A percentile compares a stretch with the other conserved stretches of the same genome.
These are phyloP conservation scores for Xerus inauris DNA, from an alignment of 2,113 vertebrate genomes.

Conservation along the genomic window DNA sequence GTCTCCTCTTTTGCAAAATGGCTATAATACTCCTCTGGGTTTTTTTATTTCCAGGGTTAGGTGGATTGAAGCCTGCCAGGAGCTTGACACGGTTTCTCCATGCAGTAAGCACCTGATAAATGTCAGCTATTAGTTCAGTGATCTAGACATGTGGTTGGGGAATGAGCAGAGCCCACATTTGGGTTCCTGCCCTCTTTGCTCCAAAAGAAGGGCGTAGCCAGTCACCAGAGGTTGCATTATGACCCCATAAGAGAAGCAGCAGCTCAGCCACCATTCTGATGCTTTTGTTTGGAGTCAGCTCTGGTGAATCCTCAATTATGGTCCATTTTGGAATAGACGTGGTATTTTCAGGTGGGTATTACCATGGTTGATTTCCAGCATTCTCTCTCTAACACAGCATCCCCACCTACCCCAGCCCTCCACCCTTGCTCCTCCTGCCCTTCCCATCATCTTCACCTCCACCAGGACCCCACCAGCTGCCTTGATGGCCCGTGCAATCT, in stretches of 20 bases:
- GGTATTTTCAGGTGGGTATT: background rate
- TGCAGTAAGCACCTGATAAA: background rate
- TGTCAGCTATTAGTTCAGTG: background rate
- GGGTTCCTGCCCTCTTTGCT: background rate
- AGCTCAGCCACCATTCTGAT: background rate
- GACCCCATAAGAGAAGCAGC: background rate
- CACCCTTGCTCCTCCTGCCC: too few relatives aligned
- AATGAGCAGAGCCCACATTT: background rate
- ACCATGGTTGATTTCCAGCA: background rate
- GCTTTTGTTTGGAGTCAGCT: background rate
- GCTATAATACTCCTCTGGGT: background rate
- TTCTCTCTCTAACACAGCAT: background rate
- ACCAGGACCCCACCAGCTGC: accelerated
- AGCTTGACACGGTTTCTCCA: background rate
- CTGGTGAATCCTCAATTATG: background rate
- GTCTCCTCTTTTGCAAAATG: conserved; percentile 14
- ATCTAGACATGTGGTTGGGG: too few relatives aligned
- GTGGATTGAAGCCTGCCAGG: background rate
- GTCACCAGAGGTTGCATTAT: background rate
- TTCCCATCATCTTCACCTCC: background rate
- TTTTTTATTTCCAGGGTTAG: background rate
- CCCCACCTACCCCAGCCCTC: background rate
- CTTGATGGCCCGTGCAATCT: background rate
- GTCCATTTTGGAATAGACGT: background rate
- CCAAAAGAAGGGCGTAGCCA: background rate